Evolutionary conservation across 2,888 invertebrate genomes (phyloP), one percentile per base, ranked within the genome.

Genomic region (Zaprionus obscuricornis): DNA sequence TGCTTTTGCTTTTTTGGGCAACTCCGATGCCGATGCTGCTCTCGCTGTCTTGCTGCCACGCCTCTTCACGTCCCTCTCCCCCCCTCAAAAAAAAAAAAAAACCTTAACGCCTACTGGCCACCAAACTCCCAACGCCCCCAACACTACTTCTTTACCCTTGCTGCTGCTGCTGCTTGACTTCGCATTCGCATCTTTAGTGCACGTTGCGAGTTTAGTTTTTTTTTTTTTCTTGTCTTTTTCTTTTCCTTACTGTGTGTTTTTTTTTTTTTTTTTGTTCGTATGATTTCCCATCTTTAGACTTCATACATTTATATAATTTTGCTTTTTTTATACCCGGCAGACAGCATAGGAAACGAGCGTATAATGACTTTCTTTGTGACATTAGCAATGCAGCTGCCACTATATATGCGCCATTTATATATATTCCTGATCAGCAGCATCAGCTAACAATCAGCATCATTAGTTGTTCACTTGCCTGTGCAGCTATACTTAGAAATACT

Each of bases 1-100:
- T 65, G 64, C 52, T 57, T 75, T 79, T 76, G 59, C 75, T 79
- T 84, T 68, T 62, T 66, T 77, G 33, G 69, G 76, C 46, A 72
- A 72, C 74, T 74, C 42, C 68, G 52, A 27, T 43, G 59, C 31
- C 58, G 58, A 34, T 26, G 27, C 50, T 36, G 29, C 37, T 17
- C 45, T 22, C 46, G 39, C 37, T 22, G 4, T 22, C 7, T 7
- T 22, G 22, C 22, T 24, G 54, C 65, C 68, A 59, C 66, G 51
- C 68, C 66, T 39, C 50, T 56, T n/a, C n/a, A n/a, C n/a, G n/a
- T n/a, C n/a, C n/a, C n/a, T n/a, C n/a, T n/a, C n/a, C n/a, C n/a
- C n/a, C n/a, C n/a, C n/a, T n/a, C n/a, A n/a, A n/a, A n/a, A n/a
- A n/a, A n/a, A n/a, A n/a, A n/a, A n/a, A n/a, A n/a, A n/a, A 8